A percentile compares a stretch with the other conserved stretches of the same genome.
Evolutionary conservation across 1,140 invertebrate genomes (phyloP).

Genomic region (Drosophila kurseongensis): DNA sequence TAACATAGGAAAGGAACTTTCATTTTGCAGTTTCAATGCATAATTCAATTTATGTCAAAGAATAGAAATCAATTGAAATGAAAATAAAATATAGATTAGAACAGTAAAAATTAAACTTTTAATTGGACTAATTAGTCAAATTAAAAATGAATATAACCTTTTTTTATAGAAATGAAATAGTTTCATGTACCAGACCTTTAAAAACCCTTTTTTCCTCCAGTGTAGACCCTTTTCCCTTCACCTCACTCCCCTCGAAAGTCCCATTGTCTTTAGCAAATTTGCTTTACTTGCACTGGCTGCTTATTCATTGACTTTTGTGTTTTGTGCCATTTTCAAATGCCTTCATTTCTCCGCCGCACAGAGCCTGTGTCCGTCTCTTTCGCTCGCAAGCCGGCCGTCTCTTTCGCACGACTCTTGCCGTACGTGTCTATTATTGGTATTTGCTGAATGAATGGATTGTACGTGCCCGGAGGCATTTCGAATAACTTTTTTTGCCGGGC

Average conservation of each 20-base stretch:
- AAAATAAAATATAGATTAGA: too few relatives aligned
- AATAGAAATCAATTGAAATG: too few relatives aligned
- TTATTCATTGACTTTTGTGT: slow-evolving; percentile 78
- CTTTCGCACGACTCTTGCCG: slow-evolving; percentile 32
- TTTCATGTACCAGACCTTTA: too few relatives aligned
- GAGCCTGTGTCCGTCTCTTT: slow-evolving; percentile 5
- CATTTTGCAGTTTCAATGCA: too few relatives aligned
- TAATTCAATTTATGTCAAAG: too few relatives aligned
- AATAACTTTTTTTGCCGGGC: slow-evolving; percentile 58
- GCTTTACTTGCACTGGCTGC: slow-evolving; percentile 74
- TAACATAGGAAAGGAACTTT: too few relatives aligned
- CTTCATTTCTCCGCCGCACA: slow-evolving; percentile 39
- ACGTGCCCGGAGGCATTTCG: slow-evolving; percentile 77
- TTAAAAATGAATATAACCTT: too few relatives aligned
- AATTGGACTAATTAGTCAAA: too few relatives aligned
- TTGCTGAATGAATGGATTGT: slow-evolving; percentile 83
- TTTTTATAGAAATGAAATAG: too few relatives aligned
- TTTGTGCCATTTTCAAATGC: slow-evolving; percentile 76
- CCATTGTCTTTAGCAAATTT: slow-evolving; percentile 80
- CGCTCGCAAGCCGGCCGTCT: slow-evolving; percentile 6
- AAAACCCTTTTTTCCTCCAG: not conserved
- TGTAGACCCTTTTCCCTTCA: not conserved
- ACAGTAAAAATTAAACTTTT: too few relatives aligned
- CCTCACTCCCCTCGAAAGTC: slow-evolving; percentile 47
- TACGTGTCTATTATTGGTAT: slow-evolving; percentile 83